Base-by-base conservation (phyloP, 2,888 invertebrate species). In the Acanthosoma haemorrhoidale region DNA sequence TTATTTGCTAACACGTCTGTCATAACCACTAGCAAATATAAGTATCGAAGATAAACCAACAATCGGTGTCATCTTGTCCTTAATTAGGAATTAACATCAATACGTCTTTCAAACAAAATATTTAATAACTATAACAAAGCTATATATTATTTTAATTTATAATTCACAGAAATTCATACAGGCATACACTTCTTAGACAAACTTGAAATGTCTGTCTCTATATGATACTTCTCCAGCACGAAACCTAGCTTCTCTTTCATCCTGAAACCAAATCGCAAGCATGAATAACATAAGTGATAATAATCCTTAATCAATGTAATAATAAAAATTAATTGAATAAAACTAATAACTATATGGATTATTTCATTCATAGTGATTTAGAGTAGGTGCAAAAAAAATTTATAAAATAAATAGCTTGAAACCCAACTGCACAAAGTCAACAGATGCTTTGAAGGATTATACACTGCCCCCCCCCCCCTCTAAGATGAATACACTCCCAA, bases 201-300 rank as follows among this genome's bases (percentile, higher is more conserved):
- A 87, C 81, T 90, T 91, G 77, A 85, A 87, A 29, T 78, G 73
- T 77, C 92, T 86, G 77, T 92, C 91, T 76, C 83, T 87, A 81
- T 92, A 92, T 41, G 86, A 84, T 1, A 92, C 83, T 81, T 90
- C 85, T 29, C 93, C 92, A 61, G 83, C 85, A 72, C 92, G 84
- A 74, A 84, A 86, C 73, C 81, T 76, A 0, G 81, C 74, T 77
- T 92, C 91, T 41, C 82, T 79, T 0, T 75, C 72, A 3, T 82
- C 81, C 77, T 82, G 76, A 21, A 76, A 77, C 59, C 15, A 8
- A 43, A 43, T 43, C 6, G 8, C 15, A 6, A 16, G 13, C 15
- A 11, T 11, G 2, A 25, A 43, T 41, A 38, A 29, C 51, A 60
- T 72, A 59, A 59, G 6, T 51, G 51, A 11, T 15, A n/a, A 51